Evolutionary conservation across 2,113 vertebrate species (phyloP), one percentile per base, ranked within the genome.

Genomic region (Oophaga pumilio): DNA sequence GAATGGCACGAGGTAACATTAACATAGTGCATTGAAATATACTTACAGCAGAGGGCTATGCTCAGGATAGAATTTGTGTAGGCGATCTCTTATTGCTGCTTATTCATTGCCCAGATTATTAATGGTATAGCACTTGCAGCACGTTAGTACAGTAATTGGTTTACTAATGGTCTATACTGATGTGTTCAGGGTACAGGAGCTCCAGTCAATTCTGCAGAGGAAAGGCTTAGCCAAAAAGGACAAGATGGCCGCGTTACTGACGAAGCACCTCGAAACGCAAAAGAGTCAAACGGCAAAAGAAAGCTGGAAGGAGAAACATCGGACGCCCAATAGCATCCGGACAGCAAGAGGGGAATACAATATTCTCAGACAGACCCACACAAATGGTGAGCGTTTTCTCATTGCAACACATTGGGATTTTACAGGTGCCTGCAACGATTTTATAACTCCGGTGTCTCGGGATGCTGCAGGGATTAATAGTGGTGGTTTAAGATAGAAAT

Each of bases 181-280:
- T 53, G 33, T 82, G 20, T 49, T 22, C 90, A 95, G 95, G 87
- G 79, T 93, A 50, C 90, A 91, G 88, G 94, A 95, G 89, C 91
- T 91, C 18, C 93, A 94, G 91, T 89, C 91, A 0, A 52, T 93
- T 33, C 89, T 94, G 86, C 88, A 92, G 89, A 94, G 89, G 89
- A 95, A 93, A 87, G 90, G 89, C 22, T 89, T 91, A 60, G 89
- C 86, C 0, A 87, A 12, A 12, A 89, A 92, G 76, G 91, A 91
- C 89, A 95, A 93, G 91, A 94, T 95, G 91, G 87, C 92, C 2
- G 17, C 90, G 69, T 89, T 94, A 43, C 91, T 95, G 83, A 89
- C 94, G 89, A 94, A 93, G 24, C 93, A 94, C 90, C 92, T 95
- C 0, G 92, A 93, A 79, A 91, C 90, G 26, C 93, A 94, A 90